These are phyloP conservation scores for Serinus canaria DNA, from an alignment of 2,113 vertebrate species.

Conservation along the genomic window DNA sequence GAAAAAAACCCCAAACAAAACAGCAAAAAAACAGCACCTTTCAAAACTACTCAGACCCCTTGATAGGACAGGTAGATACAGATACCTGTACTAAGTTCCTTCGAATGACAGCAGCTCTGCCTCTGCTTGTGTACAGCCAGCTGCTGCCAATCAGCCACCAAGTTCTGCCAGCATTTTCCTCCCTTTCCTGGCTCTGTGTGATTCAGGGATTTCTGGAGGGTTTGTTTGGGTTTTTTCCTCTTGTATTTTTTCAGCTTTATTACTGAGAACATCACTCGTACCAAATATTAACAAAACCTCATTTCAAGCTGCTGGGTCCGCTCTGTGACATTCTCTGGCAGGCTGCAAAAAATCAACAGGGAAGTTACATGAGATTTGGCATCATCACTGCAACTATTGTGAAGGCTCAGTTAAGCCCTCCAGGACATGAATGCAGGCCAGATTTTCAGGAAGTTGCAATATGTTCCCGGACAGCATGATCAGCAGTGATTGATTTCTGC, in stretches of 20 bases:
- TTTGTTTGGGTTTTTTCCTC: not conserved
- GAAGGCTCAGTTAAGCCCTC: slow-evolving; percentile 14
- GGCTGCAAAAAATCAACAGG: not conserved
- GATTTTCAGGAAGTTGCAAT: slow-evolving; percentile 5
- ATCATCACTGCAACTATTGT: not conserved
- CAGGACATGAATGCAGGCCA: not conserved
- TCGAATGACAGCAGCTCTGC: not conserved
- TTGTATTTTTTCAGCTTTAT: not conserved
- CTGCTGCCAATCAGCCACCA: not conserved
- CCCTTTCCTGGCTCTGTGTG: not conserved
- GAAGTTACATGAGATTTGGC: not conserved
- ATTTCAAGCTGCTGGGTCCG: not conserved
- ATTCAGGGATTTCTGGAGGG: not conserved
- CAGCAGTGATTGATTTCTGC: slow-evolving; percentile 1
- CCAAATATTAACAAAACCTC: not conserved
- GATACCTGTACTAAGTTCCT: not conserved
- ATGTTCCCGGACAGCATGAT: not conserved
- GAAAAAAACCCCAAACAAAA: not conserved
- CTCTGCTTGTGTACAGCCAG: not conserved
- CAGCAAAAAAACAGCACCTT: not conserved
- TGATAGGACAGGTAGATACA: not conserved
- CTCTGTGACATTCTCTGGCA: not conserved
- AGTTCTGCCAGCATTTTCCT: not conserved
- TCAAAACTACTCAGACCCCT: not conserved
- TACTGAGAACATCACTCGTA: not conserved